Percentiles rank a stretch among this genome's conserved stretches.
Conservation (phyloP, 2,888 invertebrate genomes). For the Euplexia lucipara region DNA sequence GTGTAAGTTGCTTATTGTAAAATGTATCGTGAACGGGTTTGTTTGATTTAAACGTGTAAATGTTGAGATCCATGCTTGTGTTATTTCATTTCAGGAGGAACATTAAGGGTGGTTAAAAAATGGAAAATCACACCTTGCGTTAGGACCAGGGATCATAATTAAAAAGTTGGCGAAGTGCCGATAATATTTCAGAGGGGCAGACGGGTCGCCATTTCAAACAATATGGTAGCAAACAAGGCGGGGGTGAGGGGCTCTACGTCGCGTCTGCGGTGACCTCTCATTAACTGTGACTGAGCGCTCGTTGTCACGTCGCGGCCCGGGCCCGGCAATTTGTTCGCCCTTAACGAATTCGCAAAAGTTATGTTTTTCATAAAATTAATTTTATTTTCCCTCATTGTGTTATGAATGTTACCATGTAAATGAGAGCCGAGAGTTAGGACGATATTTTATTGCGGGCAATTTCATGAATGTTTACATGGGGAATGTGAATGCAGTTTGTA, state of each 20-base stretch:
- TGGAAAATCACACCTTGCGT: slow-evolving; percentile 40
- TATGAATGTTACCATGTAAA: slow-evolving; percentile 70
- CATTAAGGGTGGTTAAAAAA: slow-evolving; percentile 20
- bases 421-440: slow-evolving; percentile 65
- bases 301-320: slow-evolving; percentile 81
- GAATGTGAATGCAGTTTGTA: slow-evolving; percentile 49
- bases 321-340: slow-evolving; percentile 81
- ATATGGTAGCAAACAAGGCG: slow-evolving; percentile 73
- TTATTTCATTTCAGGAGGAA: background rate
- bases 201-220: slow-evolving; percentile 69
- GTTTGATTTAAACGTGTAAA: slow-evolving; percentile 8
- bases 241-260: slow-evolving; percentile 56
- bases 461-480: slow-evolving; percentile 53
- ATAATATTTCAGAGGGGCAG: slow-evolving; percentile 71
- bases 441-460: slow-evolving; percentile 58
- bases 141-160: slow-evolving; percentile 61
- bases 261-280: slow-evolving; percentile 80
- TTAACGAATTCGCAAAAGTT: slow-evolving; percentile 80
- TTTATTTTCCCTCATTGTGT: slow-evolving; percentile 77
- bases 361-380: slow-evolving; percentile 84
- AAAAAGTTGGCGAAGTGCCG: slow-evolving; percentile 72
- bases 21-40: slow-evolving; percentile 15
- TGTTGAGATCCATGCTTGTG: background rate
- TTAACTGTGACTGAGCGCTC: slow-evolving; percentile 82
- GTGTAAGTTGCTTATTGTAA: slow-evolving; percentile 46